Evolutionary conservation across 2,113 vertebrate species (phyloP), one percentile per base, ranked within the genome.

Genomic region (Scortum barcoo): DNA sequence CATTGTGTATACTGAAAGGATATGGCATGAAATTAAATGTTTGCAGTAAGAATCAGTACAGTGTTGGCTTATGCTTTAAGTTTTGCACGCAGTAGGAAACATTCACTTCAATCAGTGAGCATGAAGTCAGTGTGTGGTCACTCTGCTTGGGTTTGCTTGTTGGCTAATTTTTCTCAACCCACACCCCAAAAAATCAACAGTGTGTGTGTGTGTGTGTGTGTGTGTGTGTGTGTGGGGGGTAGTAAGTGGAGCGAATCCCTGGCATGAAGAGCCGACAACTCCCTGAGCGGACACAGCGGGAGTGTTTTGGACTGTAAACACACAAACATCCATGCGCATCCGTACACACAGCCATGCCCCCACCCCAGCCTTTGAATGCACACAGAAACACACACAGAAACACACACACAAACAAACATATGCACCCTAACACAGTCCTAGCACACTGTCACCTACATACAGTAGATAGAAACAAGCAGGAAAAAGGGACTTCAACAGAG

Each of bases 371-470:
- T 19, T 19, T 50, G 50, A 28, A 65, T n/a, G 24, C 26, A 54
- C 51, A 50, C n/a, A 58, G 0, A 72, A 4, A 61, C 12, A 19
- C 48, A 50, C 48, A 46, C 14, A 36, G 3, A 36, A 36, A 36
- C 6, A 4, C 3, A 42, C 16, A 53, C 13, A 56, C 46, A 44
- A 36, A 76, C 57, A 51, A 7, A 3, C 17, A 7, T 4, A 42
- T 26, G 28, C 13, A 56, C 20, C 26, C 4, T 10, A 9, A 22
- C 44, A 73, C 26, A 65, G 30, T 24, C 36, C 12, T 10, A n/a
- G 24, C 36, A 73, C 50, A 86, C 89, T 91, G 90, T 91, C 90
- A 91, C 80, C 93, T 56, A 54, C 90, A 89, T 38, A 74, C 57
- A 71, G 19, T 91, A 87, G 65, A 62, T 6, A 86, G 90, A 88